These are phyloP conservation scores for Agrochola circellaris DNA, from an alignment of 2,888 invertebrate species.

Conservation along the genomic window DNA sequence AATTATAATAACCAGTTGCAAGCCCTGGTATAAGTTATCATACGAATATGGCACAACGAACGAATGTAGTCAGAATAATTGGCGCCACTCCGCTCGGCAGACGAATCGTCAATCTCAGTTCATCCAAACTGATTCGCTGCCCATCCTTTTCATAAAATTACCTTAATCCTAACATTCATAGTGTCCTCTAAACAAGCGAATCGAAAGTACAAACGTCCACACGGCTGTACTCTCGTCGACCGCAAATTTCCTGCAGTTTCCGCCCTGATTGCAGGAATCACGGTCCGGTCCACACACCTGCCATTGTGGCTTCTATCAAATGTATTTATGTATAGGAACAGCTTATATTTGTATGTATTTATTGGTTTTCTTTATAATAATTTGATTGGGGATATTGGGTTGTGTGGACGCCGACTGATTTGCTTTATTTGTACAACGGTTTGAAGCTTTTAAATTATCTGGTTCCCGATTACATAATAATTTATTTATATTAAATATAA, in stretches of 20 bases:
- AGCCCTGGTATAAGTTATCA: not conserved
- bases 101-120: not conserved
- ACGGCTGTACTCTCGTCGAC: constrained; percentile 71
- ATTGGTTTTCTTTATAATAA: constrained; percentile 19
- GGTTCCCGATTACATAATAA: too few species aligned
- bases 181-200: constrained; percentile 43
- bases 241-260: constrained; percentile 89
- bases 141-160: not conserved
- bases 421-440: not conserved
- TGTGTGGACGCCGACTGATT: not conserved
- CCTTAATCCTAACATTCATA: constrained; percentile 26
- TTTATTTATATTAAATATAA: too few species aligned
- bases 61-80: not conserved
- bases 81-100: not conserved
- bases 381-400: constrained; percentile 22
- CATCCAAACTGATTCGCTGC: not conserved
- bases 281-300: constrained; percentile 86
- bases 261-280: constrained; percentile 87
- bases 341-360: constrained; percentile 43
- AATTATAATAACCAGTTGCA: too few species aligned
- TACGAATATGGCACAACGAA: not conserved
- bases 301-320: constrained; percentile 73
- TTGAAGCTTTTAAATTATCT: not conserved
- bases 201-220: constrained; percentile 56
- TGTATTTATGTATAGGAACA: constrained; percentile 45